Percentiles rank a stretch among this genome's conserved stretches.
phyloP scores from a whole-genome alignment of 53 echinoderm and acorn worm genomes.

The Paracentrotus lividus region DNA sequence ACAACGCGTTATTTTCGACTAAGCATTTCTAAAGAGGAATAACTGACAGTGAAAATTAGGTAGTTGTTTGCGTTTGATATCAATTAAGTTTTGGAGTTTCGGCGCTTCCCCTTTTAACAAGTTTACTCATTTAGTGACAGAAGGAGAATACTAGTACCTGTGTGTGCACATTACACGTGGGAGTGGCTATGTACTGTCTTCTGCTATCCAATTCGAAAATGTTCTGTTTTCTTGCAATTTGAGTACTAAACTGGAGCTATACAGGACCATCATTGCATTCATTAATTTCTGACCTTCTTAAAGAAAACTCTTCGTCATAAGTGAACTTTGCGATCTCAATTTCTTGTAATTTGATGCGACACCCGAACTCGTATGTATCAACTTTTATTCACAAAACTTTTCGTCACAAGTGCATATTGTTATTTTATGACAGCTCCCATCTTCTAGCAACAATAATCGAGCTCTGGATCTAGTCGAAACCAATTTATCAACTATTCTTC shows the following conservation, averaged over 20 bases:
- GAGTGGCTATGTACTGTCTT: not conserved
- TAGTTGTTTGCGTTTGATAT: not conserved
- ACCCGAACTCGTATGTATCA: no score
- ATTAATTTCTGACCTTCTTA: no score
- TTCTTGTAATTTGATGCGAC: no score
- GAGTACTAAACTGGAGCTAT: not conserved
- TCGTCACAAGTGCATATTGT: no score
- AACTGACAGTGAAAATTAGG: not conserved
- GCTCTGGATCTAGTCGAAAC: no score
- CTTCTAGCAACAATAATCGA: no score
- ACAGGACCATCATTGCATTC: no score
- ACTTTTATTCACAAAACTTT: no score
- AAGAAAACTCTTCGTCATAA: no score
- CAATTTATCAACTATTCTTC: not conserved
- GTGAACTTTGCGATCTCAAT: no score
- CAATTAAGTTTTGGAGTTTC: not conserved
- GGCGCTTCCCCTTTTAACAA: conserved; percentile 10
- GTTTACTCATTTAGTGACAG: not conserved
- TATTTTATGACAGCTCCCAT: no score
- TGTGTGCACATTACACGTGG: not conserved
- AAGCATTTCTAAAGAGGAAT: not conserved
- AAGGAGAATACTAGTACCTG: not conserved
- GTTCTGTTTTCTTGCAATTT: not conserved
- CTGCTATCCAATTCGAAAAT: not conserved
- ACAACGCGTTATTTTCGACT: not conserved